These are phyloP conservation scores for Huso huso DNA, from an alignment of 2,797 vertebrate species.

Conservation along the genomic window DNA sequence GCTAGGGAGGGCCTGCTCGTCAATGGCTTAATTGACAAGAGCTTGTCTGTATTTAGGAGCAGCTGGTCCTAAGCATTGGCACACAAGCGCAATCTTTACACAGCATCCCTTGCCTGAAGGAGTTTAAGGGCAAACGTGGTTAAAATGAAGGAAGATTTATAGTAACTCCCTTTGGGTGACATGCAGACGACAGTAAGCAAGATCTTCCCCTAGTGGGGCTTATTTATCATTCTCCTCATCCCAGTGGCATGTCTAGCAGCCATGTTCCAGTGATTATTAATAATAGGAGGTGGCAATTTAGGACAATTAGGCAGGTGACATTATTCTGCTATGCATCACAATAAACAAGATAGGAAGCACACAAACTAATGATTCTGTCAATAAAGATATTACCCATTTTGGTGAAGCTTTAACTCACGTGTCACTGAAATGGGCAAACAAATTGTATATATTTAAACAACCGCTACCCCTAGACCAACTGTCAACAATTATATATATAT, in stretches of 20 bases:
- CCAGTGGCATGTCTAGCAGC: constrained; percentile 50
- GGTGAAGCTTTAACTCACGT: constrained; percentile 4
- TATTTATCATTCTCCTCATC: constrained; percentile 62
- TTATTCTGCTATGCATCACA: constrained; percentile 57
- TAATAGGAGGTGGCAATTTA: constrained; percentile 69
- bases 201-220: constrained; percentile 68
- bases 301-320: constrained; percentile 82
- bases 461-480: too few relatives aligned
- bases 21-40: constrained; percentile 99
- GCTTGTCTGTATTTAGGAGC: constrained; percentile 98
- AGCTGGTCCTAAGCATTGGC: constrained; percentile 94
- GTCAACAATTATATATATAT: too few relatives aligned
- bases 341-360: constrained; percentile 45
- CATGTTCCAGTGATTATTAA: constrained; percentile 71
- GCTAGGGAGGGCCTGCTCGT: constrained; percentile 85
- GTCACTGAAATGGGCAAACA: too few relatives aligned
- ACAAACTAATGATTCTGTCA: constrained; percentile 18
- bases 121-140: constrained; percentile 82
- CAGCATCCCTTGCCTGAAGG: constrained; percentile 83
- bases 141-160: constrained; percentile 98
- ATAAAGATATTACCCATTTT: constrained; percentile 13
- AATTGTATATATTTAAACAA: too few relatives aligned
- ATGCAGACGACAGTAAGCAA: constrained; percentile 77
- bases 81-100: constrained; percentile 93
- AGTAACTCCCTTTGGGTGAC: constrained; percentile 84